A percentile compares a stretch with the other conserved stretches of the same genome.
These are phyloP conservation scores for Nannoperca obscura DNA, from an alignment of 2,797 vertebrate genomes.

Conservation along the genomic window DNA sequence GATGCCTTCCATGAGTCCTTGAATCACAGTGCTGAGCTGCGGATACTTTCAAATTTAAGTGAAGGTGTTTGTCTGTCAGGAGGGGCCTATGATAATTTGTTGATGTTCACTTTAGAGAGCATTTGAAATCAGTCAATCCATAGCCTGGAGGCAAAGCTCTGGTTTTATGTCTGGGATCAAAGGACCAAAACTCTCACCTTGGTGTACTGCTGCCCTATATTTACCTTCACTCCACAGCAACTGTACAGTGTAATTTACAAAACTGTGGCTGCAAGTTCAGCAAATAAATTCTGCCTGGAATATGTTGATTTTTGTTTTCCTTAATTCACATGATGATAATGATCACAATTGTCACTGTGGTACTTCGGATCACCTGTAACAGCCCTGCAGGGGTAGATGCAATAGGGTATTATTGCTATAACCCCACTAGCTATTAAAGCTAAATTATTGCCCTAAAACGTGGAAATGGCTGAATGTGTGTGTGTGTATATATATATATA, in stretches of 20 bases:
- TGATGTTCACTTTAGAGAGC: constrained; percentile 41
- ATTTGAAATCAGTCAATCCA: constrained; percentile 48
- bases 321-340: not conserved
- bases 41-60: constrained; percentile 35
- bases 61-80: constrained; percentile 48
- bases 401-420: not conserved
- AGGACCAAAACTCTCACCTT: constrained; percentile 42
- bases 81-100: constrained; percentile 50
- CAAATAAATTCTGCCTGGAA: constrained; percentile 3
- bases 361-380: not conserved
- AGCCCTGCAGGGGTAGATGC: too few species aligned
- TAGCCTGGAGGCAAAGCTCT: constrained; percentile 40
- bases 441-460: not conserved
- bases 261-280: constrained; percentile 14
- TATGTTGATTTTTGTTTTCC: not conserved
- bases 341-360: not conserved
- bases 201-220: constrained; percentile 19
- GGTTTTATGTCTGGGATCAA: constrained; percentile 48
- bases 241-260: constrained; percentile 19
- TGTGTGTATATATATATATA: too few species aligned
- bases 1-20: constrained; percentile 32
- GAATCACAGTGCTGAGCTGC: constrained; percentile 25
- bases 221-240: constrained; percentile 25
- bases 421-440: not conserved
- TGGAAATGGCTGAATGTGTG: too few species aligned